Evolutionary conservation across 2,888 invertebrate species (phyloP), one percentile per base, ranked within the genome.

Genomic region (Aquatica leii): DNA sequence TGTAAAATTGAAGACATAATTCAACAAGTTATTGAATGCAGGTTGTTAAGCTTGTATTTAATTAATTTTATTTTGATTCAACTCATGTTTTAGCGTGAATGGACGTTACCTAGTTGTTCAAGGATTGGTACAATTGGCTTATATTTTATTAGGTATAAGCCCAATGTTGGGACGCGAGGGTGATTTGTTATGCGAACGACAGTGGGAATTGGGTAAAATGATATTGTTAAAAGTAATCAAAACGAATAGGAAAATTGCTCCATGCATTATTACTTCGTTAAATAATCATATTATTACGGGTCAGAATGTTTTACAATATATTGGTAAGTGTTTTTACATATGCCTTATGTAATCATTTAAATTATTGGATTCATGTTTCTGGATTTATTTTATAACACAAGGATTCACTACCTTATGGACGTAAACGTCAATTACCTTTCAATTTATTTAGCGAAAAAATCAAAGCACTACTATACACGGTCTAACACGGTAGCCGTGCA

Each of bases 161-260:
- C 71, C 77, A 34, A 67, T 69, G 24, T 65, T 78, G 58, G 81
- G 81, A 21, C 73, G 71, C 58, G 76, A 77, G 59, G 62, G 57
- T 17, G 54, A 68, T 24, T 68, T 75, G 48, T 76, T 79, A 37
- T 79, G 78, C 12, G 79, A 82, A 63, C 77, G 77, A 65, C 78
- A 85, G 11, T 84, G 84, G 82, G 69, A 69, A 51, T 76, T 88
- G 63, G 89, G 88, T 0, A 83, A 82, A 15, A 80, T 83, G 61
- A 86, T 89, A 68, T 73, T 90, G 3, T 82, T 85, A 35, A 86
- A 86, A 74, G 82, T 89, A 48, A 83, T 88, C 51, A 85, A 85
- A 58, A 85, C 84, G 69, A 84, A 86, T 68, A 82, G 84, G 41
- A 80, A 85, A 35, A 84, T 85, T 54, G 85, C 86, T 0, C 77